Evolutionary conservation across 2,888 invertebrate species (phyloP), one percentile per base, ranked within the genome.

Genomic region (Buathra laborator): DNA sequence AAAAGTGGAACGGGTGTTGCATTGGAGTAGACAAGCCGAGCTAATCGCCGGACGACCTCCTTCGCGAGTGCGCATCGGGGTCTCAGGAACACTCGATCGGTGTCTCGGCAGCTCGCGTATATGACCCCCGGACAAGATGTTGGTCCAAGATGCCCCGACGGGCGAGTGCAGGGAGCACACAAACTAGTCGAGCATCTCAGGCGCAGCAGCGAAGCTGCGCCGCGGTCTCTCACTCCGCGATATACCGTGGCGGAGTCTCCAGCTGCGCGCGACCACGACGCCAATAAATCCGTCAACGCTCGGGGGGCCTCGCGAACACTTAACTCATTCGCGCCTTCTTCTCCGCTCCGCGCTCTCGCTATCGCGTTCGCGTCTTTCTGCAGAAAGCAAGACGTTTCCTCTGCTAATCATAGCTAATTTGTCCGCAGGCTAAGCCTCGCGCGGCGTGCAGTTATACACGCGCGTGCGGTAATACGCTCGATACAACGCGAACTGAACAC

Each of bases 1-100:
- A 10, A 82, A 90, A 90, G 90, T 89, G 84, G 89, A 85, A 88
- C 88, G 87, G 53, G 53, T 75, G 64, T 75, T 51, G 59, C 59
- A 67, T 74, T 43, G 81, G 83, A 88, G 53, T 56, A 37, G n/a
- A 71, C 79, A 62, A 71, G 76, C 59, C 19, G 19, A 19, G 89
- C 89, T 91, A 91, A 91, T 91, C 90, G 89, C 87, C 70, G 68
- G 79, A 83, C 86, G 90, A 89, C 90, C 92, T 87, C 90, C 87
- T 92, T 91, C 87, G 84, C 84, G 19, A 16, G 59, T 24, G 72
- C 72, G 24, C 70, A 37, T 10, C 71, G 56, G 72, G 14, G 32
- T 43, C 37, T 16, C 12, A 84, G 86, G 86, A 89, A 84, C 62
- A 84, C 62, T 43, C 44, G 71, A 70, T 53, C 62, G 14, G 75